Percentiles rank a stretch among this genome's conserved stretches.
Evolutionary conservation across 2,888 invertebrate genomes (phyloP).

Genomic region (Philereme transversata): DNA sequence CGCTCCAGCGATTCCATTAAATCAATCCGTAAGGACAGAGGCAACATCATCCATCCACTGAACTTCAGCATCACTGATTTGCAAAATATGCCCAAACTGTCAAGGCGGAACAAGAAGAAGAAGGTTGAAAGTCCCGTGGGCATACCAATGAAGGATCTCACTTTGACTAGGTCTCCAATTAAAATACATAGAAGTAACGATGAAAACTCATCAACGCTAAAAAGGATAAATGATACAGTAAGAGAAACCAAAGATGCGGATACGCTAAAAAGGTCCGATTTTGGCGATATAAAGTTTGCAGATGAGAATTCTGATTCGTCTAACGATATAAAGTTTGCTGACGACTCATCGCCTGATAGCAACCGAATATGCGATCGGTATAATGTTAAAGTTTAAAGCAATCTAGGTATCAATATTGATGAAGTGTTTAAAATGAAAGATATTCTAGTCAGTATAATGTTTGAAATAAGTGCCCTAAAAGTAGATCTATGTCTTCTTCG

Average conservation of each 20-base stretch:
- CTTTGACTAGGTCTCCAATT: slow-evolving; percentile 66
- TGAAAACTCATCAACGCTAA: slow-evolving; percentile 71
- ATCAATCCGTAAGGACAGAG: slow-evolving; percentile 64
- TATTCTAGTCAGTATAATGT: slow-evolving; percentile 27
- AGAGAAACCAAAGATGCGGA: slow-evolving; percentile 86
- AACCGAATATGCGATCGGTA: slow-evolving; percentile 71
- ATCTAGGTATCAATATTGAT: slow-evolving; percentile 1
- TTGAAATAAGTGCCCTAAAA: slow-evolving; percentile 23
- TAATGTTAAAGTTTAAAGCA: slow-evolving; percentile 63
- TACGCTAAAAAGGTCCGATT: slow-evolving; percentile 81
- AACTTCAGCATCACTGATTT: slow-evolving; percentile 79
- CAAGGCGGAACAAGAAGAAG: slow-evolving; percentile 65
- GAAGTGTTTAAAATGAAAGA: slow-evolving; percentile 25
- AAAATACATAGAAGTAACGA: slow-evolving; percentile 67
- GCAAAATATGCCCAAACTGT: slow-evolving; percentile 69
- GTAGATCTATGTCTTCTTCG: slow-evolving; percentile 6
- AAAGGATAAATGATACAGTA: slow-evolving; percentile 86
- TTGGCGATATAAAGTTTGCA: slow-evolving; percentile 88
- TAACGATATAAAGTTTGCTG: slow-evolving; percentile 75
- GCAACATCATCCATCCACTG: slow-evolving; percentile 76
- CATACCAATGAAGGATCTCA: slow-evolving; percentile 75
- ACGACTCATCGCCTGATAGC: slow-evolving; percentile 78
- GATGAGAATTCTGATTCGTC: slow-evolving; percentile 87
- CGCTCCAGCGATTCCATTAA: slow-evolving; percentile 70
- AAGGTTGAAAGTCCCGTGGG: slow-evolving; percentile 59